Evolutionary conservation across 2,113 vertebrate species (phyloP), one percentile per base, ranked within the genome.

Genomic region (Xiphophorus maculatus): DNA sequence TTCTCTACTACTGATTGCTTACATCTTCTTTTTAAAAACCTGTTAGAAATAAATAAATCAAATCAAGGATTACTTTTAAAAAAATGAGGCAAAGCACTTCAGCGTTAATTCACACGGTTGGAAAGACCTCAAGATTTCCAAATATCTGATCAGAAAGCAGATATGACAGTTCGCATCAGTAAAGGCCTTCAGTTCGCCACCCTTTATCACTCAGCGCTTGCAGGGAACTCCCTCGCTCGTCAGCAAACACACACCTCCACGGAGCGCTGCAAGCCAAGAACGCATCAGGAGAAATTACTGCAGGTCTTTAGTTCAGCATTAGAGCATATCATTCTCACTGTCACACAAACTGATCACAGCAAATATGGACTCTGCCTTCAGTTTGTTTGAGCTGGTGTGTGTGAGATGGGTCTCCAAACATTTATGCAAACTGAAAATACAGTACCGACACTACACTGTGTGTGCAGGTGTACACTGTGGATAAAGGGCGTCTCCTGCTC

Each of bases 361-460:
- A 91, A 92, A 92, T 81, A 92, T 87, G 74, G 77, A 87, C 87
- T 83, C 73, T 83, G 80, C 73, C 64, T 42, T 30, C 5, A 25
- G 19, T 51, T 66, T 90, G 77, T 90, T 91, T 90, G 80, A 71
- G 71, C 25, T 58, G 58, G 10, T 54, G 32, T 80, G 68, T 54
- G 54, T 76, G 61, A 76, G 42, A 83, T 62, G 19, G 69, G 35
- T 74, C 70, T 30, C 70, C 80, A 88, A 88, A 91, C 78, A 87
- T 66, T 58, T 77, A 37, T 32, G n/a, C 30, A 48, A 74, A 75
- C 63, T 77, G 81, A 69, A 79, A 7, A 6, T 71, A 79, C 75
- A 77, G 79, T 84, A 65, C 44, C 42, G 71, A 48, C 4, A 81
- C 2, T 71, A 68, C 62, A 0, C 15, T 66, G 76, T 88, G 81